Conservation (phyloP, 2,113 vertebrate species). For the Archocentrus centrarchus region DNA sequence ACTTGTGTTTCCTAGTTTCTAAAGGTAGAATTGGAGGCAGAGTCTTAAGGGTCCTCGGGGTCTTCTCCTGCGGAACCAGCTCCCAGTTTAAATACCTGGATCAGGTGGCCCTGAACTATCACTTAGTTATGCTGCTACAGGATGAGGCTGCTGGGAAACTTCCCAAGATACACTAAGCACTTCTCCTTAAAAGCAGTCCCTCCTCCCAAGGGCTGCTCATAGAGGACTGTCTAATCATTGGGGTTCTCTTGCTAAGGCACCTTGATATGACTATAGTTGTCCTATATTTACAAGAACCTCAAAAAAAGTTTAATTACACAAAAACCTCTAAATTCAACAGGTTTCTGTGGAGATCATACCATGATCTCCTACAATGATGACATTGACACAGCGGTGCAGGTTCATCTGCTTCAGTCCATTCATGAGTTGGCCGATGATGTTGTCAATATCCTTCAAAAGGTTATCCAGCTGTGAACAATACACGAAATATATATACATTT, state of each 20-base stretch:
- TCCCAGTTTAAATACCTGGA: neutral
- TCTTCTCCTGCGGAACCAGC: neutral
- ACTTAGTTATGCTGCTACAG: neutral
- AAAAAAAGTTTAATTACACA: too few species aligned
- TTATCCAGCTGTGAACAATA: slow-evolving; percentile 85
- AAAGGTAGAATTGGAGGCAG: neutral
- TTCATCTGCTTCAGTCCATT: slow-evolving; percentile 96
- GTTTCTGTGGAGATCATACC: slow-evolving; percentile 77
- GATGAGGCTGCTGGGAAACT: accelerated
- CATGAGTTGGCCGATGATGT: slow-evolving; percentile 95
- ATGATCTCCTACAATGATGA: slow-evolving; percentile 97
- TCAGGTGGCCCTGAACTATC: neutral
- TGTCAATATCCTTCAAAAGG: slow-evolving; percentile 92
- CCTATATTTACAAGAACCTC: accelerated
- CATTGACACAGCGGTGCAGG: slow-evolving; percentile 93
- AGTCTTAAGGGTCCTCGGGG: neutral
- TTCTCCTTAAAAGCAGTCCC: neutral
- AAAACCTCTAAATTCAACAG: neutral
- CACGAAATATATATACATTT: accelerated
- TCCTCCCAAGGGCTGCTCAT: neutral
- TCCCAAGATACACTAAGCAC: neutral
- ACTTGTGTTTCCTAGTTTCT: neutral
- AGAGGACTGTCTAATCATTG: neutral
- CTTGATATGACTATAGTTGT: neutral
- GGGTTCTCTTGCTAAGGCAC: too few species aligned